These are phyloP conservation scores for Calephelis virginiensis DNA, from an alignment of 1,140 invertebrate species.

Conservation along the genomic window DNA sequence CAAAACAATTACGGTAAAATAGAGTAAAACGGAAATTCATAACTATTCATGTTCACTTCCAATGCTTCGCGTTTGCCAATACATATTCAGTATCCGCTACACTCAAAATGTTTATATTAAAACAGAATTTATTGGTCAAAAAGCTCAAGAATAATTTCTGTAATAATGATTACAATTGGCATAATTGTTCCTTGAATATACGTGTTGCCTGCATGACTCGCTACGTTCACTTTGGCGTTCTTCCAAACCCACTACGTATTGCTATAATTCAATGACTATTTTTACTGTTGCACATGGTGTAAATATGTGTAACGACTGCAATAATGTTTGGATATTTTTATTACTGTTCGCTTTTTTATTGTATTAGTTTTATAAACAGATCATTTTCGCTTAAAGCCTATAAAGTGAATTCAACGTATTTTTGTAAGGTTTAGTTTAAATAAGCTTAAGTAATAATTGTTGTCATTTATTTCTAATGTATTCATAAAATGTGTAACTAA, in stretches of 20 bases:
- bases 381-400: background rate
- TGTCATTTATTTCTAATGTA: no score
- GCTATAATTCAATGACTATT: conserved; percentile 55
- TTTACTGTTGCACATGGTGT: conserved; percentile 48
- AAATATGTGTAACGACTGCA: conserved; percentile 21
- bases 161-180: conserved; percentile 28
- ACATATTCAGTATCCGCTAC: background rate
- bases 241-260: conserved; percentile 36
- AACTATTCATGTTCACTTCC: conserved; percentile 2
- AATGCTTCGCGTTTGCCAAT: conserved; percentile 2
- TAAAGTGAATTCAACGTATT: no score
- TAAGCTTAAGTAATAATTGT: no score
- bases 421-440: no score
- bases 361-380: background rate
- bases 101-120: conserved; percentile 14
- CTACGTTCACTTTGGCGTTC: conserved; percentile 28
- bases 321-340: conserved; percentile 13
- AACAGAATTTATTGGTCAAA: conserved; percentile 14
- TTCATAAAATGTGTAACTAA: no score
- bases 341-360: conserved; percentile 6
- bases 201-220: conserved; percentile 28
- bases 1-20: background rate
- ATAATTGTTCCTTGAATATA: conserved; percentile 41
- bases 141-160: background rate
- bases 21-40: conserved; percentile 3